phyloP scores from a whole-genome alignment of 2,113 vertebrate species.

The Tetraodon nigroviridis region DNA sequence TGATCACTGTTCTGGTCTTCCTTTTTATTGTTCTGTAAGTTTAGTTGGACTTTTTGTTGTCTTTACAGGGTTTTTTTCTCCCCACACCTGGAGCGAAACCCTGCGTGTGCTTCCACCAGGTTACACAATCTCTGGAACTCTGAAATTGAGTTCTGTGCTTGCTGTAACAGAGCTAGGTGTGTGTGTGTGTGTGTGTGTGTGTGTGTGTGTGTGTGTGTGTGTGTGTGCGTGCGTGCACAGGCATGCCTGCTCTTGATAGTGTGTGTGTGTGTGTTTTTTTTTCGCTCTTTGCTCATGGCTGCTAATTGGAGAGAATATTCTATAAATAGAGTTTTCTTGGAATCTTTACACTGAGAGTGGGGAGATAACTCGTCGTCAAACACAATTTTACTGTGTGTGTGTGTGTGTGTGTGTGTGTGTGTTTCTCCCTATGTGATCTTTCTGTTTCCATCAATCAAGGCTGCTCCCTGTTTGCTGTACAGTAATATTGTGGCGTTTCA shows the following conservation, averaged over 20 bases:
- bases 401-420: conserved; percentile 1
- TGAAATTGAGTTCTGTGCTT: too few relatives aligned
- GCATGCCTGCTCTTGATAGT: too few relatives aligned
- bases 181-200: too few relatives aligned
- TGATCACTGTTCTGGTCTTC: too few relatives aligned
- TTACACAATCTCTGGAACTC: not conserved
- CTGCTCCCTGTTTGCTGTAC: conserved; percentile 40
- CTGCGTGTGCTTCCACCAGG: not conserved
- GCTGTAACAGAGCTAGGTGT: too few relatives aligned
- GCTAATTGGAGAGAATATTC: conserved; percentile 30
- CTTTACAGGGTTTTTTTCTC: too few relatives aligned
- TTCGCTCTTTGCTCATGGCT: conserved; percentile 3
- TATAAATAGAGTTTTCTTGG: conserved; percentile 46
- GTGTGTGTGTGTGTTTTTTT: not conserved
- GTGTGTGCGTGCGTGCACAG: not conserved
- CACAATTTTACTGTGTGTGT: not conserved
- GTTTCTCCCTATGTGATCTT: conserved; percentile 13
- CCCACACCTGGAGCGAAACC: not conserved
- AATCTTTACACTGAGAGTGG: conserved; percentile 25
- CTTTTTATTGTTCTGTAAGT: too few relatives aligned
- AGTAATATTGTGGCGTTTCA: conserved; percentile 43
- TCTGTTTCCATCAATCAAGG: conserved; percentile 45
- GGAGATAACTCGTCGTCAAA: conserved; percentile 7
- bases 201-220: too few relatives aligned
- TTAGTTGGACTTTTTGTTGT: not conserved